These are phyloP conservation scores for Oryzias woworae DNA, from an alignment of 2,113 vertebrate genomes.

Conservation along the genomic window DNA sequence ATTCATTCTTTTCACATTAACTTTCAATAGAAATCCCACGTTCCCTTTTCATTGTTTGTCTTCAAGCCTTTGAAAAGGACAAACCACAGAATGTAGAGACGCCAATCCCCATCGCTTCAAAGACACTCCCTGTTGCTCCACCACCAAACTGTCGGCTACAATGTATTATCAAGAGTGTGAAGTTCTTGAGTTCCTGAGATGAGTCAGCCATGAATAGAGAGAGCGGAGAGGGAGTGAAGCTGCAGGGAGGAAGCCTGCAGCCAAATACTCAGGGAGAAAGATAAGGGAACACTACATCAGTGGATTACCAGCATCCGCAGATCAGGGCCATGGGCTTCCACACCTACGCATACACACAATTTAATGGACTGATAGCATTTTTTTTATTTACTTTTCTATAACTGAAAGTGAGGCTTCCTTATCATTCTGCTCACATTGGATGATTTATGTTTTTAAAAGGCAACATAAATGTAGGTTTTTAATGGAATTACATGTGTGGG, in stretches of 20 bases:
- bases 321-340: slow-evolving; percentile 1
- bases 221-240: slow-evolving; percentile 2
- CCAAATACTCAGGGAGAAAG: neutral
- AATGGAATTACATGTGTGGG: slow-evolving; percentile 41
- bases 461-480: slow-evolving; percentile 19
- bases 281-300: slow-evolving; percentile 17
- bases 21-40: too few relatives aligned
- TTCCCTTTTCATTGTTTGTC: neutral
- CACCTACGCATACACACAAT: neutral
- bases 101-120: neutral
- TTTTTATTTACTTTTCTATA: neutral
- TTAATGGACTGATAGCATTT: neutral
- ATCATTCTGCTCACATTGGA: neutral
- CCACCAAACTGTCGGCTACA: neutral
- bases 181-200: neutral
- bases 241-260: slow-evolving; percentile 6
- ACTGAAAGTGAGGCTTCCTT: slow-evolving; percentile 14
- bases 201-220: neutral
- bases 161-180: neutral
- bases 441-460: slow-evolving; percentile 7
- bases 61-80: slow-evolving; percentile 1
- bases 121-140: neutral
- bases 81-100: neutral
- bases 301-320: slow-evolving; percentile 15
- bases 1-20: too few relatives aligned